Evolutionary conservation across 2,113 vertebrate species (phyloP).

Genomic region (Gnathonemus longibarbis): DNA sequence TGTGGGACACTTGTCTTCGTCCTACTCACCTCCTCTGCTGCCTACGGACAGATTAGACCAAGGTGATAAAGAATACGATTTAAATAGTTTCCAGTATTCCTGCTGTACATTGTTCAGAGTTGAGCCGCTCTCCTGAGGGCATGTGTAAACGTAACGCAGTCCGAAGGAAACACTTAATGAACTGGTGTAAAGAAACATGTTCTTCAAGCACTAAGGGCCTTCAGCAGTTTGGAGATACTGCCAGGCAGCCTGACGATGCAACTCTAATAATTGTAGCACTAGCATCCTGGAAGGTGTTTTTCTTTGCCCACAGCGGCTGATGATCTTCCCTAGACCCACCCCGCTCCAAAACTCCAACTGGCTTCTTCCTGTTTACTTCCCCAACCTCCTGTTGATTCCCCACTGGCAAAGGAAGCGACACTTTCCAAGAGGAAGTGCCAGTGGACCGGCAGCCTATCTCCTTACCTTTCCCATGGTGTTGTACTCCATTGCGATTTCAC

Average conservation of each 20-base stretch:
- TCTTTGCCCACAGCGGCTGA: conserved; percentile 38
- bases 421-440: conserved; percentile 39
- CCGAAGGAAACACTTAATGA: conserved; percentile 35
- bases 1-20: background rate
- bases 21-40: background rate
- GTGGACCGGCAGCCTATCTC: background rate
- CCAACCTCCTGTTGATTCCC: conserved; percentile 41
- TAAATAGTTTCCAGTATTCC: background rate
- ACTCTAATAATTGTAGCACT: conserved; percentile 45
- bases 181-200: conserved; percentile 30
- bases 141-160: conserved; percentile 34
- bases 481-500: conserved; percentile 97
- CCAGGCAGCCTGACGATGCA: conserved; percentile 12
- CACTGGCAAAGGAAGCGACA: conserved; percentile 50
- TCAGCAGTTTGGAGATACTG: background rate
- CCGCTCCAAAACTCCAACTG: conserved; percentile 41
- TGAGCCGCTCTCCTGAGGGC: conserved; percentile 30
- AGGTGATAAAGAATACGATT: background rate
- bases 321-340: conserved; percentile 37
- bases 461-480: conserved; percentile 99
- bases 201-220: background rate
- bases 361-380: conserved; percentile 61
- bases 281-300: conserved; percentile 52
- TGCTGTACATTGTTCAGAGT: background rate
- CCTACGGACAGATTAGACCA: background rate